Base-by-base conservation (phyloP, 2,113 vertebrate genomes). In the Silurus asotus region DNA sequence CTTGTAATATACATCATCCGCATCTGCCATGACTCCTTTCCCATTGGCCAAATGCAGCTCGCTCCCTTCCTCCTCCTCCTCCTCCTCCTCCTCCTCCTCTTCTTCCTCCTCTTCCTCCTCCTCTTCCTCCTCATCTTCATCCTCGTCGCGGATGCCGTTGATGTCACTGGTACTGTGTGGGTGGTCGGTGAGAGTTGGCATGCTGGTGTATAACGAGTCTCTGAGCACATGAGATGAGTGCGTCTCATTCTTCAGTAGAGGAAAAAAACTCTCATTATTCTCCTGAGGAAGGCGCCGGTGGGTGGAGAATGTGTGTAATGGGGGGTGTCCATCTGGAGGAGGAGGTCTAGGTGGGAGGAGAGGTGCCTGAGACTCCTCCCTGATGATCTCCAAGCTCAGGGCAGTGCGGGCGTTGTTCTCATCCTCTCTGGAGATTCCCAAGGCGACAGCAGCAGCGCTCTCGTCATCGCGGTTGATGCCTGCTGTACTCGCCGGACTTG, bases 171-270 rank as follows among this genome's bases (percentile, higher is more conserved):
- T 79, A 84, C 88, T 92, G 8, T 94, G 94, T 0, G 97, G 95
- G 92, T 95, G 95, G 89, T 97, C 97, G 9, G 96, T 96, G 92
- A 99, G 94, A 0, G 96, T 94, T 0, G 98, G 98, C 98, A 99
- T 97, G 94, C 98, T 99, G 93, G 98, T 97, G 90, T 98, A 99
- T 87, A 99, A 95, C 83, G 97, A 97, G 96, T 99, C 97, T 96
- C 97, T 96, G 89, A 96, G 96, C 53, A 87, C 61, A 14, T 84
- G 87, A 20, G 87, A 70, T 25, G 83, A 83, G 83, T 85, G 87
- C 14, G 85, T 97, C 94, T 99, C 97, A 37, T 96, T 96, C 92
- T 96, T 97, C 90, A 99, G 94, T 93, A 99, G 93, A 56, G 98
- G 98, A 93, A 98, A 99, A 94, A 99, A 99, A 91, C 97, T 99